Evolutionary conservation across 1,140 invertebrate genomes (phyloP).

Genomic region (Zaprionus gabonicus): DNA sequence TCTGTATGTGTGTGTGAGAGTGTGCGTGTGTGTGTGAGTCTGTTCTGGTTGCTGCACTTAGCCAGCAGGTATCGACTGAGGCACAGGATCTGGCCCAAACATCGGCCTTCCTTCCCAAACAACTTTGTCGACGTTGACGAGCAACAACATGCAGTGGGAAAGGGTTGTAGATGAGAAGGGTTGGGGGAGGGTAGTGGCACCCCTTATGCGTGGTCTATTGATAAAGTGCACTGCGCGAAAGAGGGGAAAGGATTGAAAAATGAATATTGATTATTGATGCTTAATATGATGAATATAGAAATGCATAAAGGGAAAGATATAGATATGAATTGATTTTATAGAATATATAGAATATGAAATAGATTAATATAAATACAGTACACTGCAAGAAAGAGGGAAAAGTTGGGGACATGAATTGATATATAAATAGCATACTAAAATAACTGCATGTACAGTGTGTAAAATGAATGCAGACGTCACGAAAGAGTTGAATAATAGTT

Average conservation of each 20-base stretch:
- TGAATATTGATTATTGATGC: not conserved
- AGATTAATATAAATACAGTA: too few species aligned
- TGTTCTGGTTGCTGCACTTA: slow-evolving; percentile 41
- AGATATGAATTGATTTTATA: too few species aligned
- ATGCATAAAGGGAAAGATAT: too few species aligned
- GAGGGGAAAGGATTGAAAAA: not conserved
- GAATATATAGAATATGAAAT: too few species aligned
- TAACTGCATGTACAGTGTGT: too few species aligned
- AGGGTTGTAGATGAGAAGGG: not conserved
- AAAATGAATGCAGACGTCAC: too few species aligned
- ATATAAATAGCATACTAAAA: too few species aligned
- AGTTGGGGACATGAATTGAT: too few species aligned
- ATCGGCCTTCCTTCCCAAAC: slow-evolving; percentile 41
- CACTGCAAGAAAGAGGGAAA: too few species aligned
- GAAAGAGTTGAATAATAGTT: too few species aligned
- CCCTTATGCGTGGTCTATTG: slow-evolving; percentile 49
- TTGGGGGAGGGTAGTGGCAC: not conserved
- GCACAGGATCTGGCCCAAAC: slow-evolving; percentile 16
- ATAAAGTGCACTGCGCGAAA: slow-evolving; percentile 45
- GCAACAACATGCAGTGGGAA: slow-evolving; percentile 40
- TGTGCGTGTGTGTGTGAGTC: slow-evolving; percentile 16
- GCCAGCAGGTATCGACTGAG: slow-evolving; percentile 51
- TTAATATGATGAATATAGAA: too few species aligned
- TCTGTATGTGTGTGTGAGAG: not conserved
- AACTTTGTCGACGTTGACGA: slow-evolving; percentile 52